A percentile compares a stretch with the other conserved stretches of the same genome.
Evolutionary conservation across 2,113 vertebrate genomes (phyloP).

Genomic region (Dendropsophus ebraccatus): DNA sequence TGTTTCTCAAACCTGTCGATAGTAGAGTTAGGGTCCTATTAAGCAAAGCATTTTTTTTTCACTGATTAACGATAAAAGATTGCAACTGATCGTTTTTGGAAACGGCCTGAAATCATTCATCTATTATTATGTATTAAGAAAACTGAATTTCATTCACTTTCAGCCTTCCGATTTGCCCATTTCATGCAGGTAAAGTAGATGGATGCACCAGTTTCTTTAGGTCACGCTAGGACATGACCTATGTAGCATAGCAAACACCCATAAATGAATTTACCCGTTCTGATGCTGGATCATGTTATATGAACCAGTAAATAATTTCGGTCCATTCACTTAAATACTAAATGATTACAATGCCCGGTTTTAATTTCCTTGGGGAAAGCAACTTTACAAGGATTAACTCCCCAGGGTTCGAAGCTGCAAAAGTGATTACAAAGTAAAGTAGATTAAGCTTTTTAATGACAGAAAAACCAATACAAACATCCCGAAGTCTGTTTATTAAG

Average conservation of each 20-base stretch:
- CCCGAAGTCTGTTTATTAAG: not conserved
- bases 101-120: no score
- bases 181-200: no score
- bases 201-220: no score
- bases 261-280: not conserved
- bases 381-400: conserved; percentile 5
- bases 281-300: not conserved
- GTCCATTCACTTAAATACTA: not conserved
- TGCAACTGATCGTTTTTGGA: no score
- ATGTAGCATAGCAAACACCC: not conserved
- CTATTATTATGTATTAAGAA: no score
- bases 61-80: no score
- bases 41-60: no score
- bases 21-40: no score
- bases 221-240: not conserved
- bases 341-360: not conserved
- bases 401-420: not conserved
- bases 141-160: no score
- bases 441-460: conserved; percentile 30
- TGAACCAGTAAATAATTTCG: conserved; percentile 10
- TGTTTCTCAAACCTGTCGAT: no score
- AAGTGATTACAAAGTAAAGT: conserved; percentile 36
- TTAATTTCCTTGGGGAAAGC: conserved; percentile 12
- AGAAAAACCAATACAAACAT: conserved; percentile 36
- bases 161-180: no score